Conservation (phyloP, 2,888 invertebrate species). For the Homarus gammarus region DNA sequence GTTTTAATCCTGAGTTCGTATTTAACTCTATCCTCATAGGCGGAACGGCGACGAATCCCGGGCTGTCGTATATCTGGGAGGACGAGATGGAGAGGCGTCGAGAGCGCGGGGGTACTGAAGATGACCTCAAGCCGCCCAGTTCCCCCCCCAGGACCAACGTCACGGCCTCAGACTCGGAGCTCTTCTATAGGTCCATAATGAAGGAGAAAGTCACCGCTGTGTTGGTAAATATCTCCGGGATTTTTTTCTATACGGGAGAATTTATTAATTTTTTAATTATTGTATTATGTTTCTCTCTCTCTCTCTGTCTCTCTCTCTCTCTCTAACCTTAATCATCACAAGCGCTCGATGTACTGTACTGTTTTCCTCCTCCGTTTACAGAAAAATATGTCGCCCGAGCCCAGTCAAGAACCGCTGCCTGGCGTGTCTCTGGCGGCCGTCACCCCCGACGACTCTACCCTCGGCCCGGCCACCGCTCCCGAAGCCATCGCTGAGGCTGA, state of each 20-base stretch:
- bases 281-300: too few species aligned
- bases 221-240: too few species aligned
- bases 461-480: slow-evolving; percentile 48
- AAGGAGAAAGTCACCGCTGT: slow-evolving; percentile 53
- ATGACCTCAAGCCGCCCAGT: slow-evolving; percentile 68
- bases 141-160: slow-evolving; percentile 69
- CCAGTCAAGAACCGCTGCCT: slow-evolving; percentile 8
- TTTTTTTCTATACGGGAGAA: too few species aligned
- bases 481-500: background rate
- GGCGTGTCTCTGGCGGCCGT: slow-evolving; percentile 29
- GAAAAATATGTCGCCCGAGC: background rate
- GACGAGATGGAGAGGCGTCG: slow-evolving; percentile 70
- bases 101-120: slow-evolving; percentile 23
- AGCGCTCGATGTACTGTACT: background rate
- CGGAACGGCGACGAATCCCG: slow-evolving; percentile 73
- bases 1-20: too few species aligned
- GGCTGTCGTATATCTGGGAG: slow-evolving; percentile 75
- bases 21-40: slow-evolving; percentile 15
- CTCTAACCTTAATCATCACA: too few species aligned
- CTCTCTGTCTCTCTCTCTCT: too few species aligned
- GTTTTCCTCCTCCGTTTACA: background rate
- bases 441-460: slow-evolving; percentile 58
- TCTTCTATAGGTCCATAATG: slow-evolving; percentile 53
- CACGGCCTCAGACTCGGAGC: slow-evolving; percentile 60
- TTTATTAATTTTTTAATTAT: too few species aligned